Conservation (phyloP, 2,113 vertebrate genomes). For the Petaurus breviceps region DNA sequence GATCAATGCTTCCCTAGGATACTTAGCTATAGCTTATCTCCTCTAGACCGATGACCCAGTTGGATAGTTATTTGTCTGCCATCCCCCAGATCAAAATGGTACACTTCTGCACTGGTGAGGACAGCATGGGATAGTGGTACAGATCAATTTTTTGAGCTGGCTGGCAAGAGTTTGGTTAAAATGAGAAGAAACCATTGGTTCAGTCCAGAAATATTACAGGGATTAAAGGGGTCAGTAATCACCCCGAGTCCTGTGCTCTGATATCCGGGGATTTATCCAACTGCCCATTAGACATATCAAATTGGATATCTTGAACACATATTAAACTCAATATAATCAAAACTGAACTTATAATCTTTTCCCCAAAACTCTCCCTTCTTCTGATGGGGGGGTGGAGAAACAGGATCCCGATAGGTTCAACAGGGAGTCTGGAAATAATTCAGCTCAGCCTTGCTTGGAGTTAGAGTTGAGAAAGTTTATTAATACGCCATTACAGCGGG, state of each 20-base stretch:
- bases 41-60: rapidly evolving
- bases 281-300: neutral
- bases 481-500: no score
- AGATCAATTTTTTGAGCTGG: neutral
- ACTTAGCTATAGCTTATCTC: neutral
- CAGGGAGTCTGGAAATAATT: no score
- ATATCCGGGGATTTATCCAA: neutral
- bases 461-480: no score
- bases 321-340: neutral
- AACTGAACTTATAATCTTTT: neutral
- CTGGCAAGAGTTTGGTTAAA: neutral
- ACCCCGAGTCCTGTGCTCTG: neutral
- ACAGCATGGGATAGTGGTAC: neutral
- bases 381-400: no score
- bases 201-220: neutral
- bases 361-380: neutral
- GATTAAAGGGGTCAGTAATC: neutral
- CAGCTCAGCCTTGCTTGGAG: no score
- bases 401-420: no score
- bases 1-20: neutral
- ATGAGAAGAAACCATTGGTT: neutral
- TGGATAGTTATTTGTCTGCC: slow-evolving; percentile 67
- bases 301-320: neutral
- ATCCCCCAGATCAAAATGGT: neutral
- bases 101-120: neutral